Evolutionary conservation across 2,113 vertebrate genomes (phyloP).

Genomic region (Dipodomys merriami): DNA sequence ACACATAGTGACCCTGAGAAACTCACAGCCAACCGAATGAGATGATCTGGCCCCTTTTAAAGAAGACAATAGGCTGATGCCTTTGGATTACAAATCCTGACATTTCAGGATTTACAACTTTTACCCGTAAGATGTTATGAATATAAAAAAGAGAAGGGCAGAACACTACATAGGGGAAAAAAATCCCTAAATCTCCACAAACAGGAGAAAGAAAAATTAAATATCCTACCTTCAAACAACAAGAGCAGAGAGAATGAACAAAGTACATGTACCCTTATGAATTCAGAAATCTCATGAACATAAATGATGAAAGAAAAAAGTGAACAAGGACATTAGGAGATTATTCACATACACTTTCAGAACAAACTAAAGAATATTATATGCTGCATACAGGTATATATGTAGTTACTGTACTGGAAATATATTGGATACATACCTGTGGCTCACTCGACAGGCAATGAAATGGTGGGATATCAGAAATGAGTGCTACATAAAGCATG

Average conservation of each 20-base stretch:
- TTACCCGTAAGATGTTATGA: not conserved
- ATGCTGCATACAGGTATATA: not conserved
- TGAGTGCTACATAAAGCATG: accelerated
- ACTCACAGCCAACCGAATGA: not conserved
- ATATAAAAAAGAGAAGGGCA: constrained; percentile 11
- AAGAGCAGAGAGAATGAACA: not conserved
- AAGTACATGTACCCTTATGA: not conserved
- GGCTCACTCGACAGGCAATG: not conserved
- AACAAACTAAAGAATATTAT: not conserved
- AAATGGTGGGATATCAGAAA: not conserved
- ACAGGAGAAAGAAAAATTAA: not conserved
- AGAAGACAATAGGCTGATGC: not conserved
- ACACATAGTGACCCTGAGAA: not conserved
- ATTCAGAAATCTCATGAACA: not conserved
- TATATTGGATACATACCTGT: not conserved
- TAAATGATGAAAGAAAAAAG: constrained; percentile 34
- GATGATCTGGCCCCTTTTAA: not conserved
- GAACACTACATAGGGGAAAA: not conserved
- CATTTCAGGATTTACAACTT: not conserved
- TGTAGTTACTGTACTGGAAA: not conserved
- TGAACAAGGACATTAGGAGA: not conserved
- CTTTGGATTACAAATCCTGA: not conserved
- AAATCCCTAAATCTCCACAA: not conserved
- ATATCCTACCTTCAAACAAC: not conserved
- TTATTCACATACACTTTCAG: not conserved